Evolutionary conservation across 2,797 vertebrate genomes (phyloP).

Genomic region (Sandelia bainsii): DNA sequence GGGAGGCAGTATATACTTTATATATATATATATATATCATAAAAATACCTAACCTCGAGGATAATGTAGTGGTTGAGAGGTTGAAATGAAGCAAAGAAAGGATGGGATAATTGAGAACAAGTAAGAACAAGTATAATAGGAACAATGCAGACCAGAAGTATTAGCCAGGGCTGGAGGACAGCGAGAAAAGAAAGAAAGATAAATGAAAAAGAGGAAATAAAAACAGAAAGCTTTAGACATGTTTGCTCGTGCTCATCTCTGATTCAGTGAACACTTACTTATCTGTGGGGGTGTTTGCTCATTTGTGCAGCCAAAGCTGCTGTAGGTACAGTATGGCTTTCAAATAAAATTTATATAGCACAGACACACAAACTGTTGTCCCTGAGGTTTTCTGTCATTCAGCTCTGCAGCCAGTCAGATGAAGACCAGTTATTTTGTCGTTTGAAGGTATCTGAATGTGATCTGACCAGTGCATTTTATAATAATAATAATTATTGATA

Average conservation of each 20-base stretch:
- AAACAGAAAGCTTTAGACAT: neutral
- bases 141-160: neutral
- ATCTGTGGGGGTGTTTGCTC: neutral
- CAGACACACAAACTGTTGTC: neutral
- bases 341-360: neutral
- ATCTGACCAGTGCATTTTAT: constrained; percentile 34
- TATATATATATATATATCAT: neutral
- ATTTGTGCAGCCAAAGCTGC: neutral
- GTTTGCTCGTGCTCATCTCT: constrained; percentile 3
- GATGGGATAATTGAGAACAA: neutral
- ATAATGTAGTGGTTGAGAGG: constrained; percentile 7
- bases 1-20: neutral
- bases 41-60: constrained; percentile 18
- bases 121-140: neutral
- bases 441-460: constrained; percentile 29
- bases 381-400: neutral
- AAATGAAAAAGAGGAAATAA: constrained; percentile 4
- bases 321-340: neutral
- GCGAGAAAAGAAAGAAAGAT: neutral
- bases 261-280: neutral
- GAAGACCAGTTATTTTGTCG: constrained; percentile 16
- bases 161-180: neutral
- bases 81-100: neutral
- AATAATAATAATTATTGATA: no score
- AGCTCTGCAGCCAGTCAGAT: neutral